These are phyloP conservation scores for Patiria miniata DNA, from an alignment of 35 echinoderm and acorn worm genomes.

Conservation along the genomic window DNA sequence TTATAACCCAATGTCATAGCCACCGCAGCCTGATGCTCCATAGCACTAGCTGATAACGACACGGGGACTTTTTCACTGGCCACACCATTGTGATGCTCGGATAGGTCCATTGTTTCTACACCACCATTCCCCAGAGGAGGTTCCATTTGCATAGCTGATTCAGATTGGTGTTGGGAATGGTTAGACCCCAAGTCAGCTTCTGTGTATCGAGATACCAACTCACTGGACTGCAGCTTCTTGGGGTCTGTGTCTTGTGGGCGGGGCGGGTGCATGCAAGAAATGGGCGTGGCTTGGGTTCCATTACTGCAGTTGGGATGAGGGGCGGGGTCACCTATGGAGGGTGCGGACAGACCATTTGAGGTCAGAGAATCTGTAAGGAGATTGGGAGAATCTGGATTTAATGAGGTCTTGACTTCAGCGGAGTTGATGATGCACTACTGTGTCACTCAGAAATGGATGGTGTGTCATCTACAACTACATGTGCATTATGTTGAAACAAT, in stretches of 20 bases:
- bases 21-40: neutral
- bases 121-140: neutral
- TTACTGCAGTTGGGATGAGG: neutral
- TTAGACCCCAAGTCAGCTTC: neutral
- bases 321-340: neutral
- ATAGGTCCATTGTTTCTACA: neutral
- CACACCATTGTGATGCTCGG: neutral
- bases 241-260: constrained; percentile 8
- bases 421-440: no score
- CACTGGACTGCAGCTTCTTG: neutral
- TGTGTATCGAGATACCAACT: neutral
- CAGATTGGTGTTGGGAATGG: neutral
- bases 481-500: no score
- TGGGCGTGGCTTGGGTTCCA: constrained; percentile 6
- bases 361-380: constrained; percentile 16
- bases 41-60: neutral
- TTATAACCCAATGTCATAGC: neutral
- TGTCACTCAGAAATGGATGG: no score
- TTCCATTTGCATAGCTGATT: neutral
- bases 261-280: neutral
- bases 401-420: no score
- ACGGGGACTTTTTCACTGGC: neutral
- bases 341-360: neutral
- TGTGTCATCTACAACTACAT: no score
- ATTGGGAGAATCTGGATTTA: neutral